Conservation (phyloP, 2,888 invertebrate species). For the Clepsis dumicolana region DNA sequence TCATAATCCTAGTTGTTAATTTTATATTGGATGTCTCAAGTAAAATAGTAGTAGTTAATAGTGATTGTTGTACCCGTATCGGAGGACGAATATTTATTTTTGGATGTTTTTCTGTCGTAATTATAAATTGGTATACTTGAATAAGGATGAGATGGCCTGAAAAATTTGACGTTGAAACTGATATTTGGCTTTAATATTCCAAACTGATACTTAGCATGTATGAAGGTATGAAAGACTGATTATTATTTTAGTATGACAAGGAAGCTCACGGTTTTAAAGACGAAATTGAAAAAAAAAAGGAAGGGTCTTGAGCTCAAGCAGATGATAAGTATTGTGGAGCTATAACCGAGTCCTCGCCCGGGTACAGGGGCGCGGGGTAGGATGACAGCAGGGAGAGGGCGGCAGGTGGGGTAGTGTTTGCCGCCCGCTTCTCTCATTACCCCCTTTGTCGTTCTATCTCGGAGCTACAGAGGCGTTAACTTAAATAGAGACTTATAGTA, state of each 20-base stretch:
- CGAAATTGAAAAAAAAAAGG: neutral
- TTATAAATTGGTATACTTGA: neutral
- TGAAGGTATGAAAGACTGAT: conserved; percentile 34
- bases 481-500: too few relatives aligned
- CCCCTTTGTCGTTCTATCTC: too few relatives aligned
- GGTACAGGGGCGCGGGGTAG: too few relatives aligned
- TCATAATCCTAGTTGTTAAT: neutral
- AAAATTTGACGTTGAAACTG: conserved; percentile 12
- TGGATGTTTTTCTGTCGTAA: neutral
- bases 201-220: conserved; percentile 16
- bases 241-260: conserved; percentile 10
- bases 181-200: conserved; percentile 19
- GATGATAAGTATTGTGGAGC: too few relatives aligned
- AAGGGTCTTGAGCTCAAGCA: too few relatives aligned
- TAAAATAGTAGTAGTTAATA: neutral
- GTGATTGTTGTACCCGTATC: too few relatives aligned
- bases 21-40: neutral
- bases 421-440: too few relatives aligned
- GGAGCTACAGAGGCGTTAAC: too few relatives aligned
- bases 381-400: too few relatives aligned
- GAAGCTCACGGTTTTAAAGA: neutral
- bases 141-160: conserved; percentile 9
- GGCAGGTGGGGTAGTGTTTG: too few relatives aligned
- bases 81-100: neutral
- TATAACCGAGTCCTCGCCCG: too few relatives aligned